Percentiles rank a stretch among this genome's conserved stretches.
Evolutionary conservation across 1,140 invertebrate species (phyloP).

Genomic region (Drosophila rhopaloa): DNA sequence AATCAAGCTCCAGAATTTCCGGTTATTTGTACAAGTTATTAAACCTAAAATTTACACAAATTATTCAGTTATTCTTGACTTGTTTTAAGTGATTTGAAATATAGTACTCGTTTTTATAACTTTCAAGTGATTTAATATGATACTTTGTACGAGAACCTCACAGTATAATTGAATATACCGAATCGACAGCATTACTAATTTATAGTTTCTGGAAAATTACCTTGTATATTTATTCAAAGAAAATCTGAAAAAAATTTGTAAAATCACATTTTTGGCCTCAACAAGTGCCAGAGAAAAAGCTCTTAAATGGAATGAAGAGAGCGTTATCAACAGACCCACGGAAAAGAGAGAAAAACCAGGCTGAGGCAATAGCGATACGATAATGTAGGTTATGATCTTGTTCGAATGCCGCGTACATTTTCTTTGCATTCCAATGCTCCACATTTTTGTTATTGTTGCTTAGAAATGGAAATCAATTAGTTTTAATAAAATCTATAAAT

Average conservation of each 20-base stretch:
- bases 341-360: conserved; percentile 1
- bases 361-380: conserved; percentile 22
- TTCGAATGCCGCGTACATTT: conserved; percentile 34
- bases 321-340: conserved; percentile 8
- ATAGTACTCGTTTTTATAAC: conserved; percentile 3
- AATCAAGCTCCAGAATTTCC: not conserved
- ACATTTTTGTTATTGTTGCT: not conserved
- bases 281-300: not conserved
- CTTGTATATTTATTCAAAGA: not conserved
- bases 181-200: not conserved
- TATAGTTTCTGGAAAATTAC: conserved; percentile 6
- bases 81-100: conserved; percentile 5
- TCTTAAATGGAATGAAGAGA: conserved; percentile 30
- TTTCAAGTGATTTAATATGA: not conserved
- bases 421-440: conserved; percentile 13
- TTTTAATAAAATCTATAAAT: conserved; percentile 46
- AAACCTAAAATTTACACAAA: not conserved
- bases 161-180: not conserved
- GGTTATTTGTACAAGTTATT: not conserved
- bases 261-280: no score
- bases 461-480: conserved; percentile 53
- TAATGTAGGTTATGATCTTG: conserved; percentile 70
- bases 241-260: not conserved
- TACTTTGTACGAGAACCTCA: not conserved
- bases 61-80: conserved; percentile 11